phyloP scores from a whole-genome alignment of 2,797 vertebrate genomes.

The Coluber constrictor region DNA sequence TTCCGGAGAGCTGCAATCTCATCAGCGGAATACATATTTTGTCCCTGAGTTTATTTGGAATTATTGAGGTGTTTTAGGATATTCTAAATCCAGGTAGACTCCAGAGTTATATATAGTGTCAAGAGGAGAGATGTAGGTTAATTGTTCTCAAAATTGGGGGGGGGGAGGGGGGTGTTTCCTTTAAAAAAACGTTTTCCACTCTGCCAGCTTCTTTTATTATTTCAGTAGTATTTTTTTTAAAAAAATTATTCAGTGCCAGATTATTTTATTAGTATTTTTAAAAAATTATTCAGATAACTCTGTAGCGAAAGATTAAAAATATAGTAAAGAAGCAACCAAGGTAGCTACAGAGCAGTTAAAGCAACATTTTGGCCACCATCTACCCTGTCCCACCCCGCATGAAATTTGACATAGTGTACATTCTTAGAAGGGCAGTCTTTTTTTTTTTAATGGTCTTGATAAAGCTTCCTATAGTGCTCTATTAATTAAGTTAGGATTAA shows the following conservation, averaged over 20 bases:
- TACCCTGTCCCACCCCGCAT: fast-evolving
- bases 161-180: background rate
- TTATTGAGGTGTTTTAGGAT: background rate
- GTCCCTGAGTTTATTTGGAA: background rate
- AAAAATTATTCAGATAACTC: background rate
- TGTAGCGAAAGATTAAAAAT: background rate
- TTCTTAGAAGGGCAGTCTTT: background rate
- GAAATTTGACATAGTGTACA: background rate
- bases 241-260: background rate
- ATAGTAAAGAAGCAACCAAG: background rate
- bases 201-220: background rate
- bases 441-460: no score
- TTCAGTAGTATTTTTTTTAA: background rate
- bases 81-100: background rate
- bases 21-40: background rate
- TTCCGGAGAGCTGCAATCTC: background rate
- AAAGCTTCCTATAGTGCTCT: background rate
- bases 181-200: background rate
- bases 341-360: background rate
- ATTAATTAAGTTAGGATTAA: background rate
- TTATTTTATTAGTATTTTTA: background rate
- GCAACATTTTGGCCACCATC: background rate
- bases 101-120: background rate
- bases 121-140: background rate
- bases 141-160: background rate